Conservation (phyloP, 2,888 invertebrate species). For the Diachrysia chrysitis region DNA sequence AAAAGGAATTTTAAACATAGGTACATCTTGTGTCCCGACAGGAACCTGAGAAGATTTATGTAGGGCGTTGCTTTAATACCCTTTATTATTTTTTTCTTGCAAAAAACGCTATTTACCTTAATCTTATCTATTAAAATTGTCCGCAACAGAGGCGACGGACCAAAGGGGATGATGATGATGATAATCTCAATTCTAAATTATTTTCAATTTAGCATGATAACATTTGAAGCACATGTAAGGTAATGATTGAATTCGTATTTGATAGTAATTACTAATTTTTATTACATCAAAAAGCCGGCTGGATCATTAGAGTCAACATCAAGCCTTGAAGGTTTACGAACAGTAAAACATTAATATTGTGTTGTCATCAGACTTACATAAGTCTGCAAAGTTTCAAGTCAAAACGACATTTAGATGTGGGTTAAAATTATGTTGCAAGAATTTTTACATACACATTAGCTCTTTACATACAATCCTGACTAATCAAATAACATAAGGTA, state of each 20-base stretch:
- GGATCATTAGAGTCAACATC: not conserved
- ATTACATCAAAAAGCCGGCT: not conserved
- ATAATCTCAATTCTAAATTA: not conserved
- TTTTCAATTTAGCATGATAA: not conserved
- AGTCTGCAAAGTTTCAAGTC: slow-evolving; percentile 8
- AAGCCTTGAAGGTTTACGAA: slow-evolving; percentile 7
- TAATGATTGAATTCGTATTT: no score
- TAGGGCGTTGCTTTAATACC: no score
- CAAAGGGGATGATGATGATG: not conserved
- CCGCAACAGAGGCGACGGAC: no score
- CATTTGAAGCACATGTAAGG: not conserved
- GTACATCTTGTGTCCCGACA: not conserved
- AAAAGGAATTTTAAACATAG: not conserved
- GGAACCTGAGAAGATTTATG: not conserved
- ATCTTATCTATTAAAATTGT: no score
- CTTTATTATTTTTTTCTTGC: no score
- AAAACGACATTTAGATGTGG: slow-evolving; percentile 6
- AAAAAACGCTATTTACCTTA: no score
- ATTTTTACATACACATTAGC: not conserved
- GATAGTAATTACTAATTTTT: not conserved
- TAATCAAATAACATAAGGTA: slow-evolving; percentile 19
- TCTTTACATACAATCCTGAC: not conserved
- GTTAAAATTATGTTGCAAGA: slow-evolving; percentile 6
- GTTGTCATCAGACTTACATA: slow-evolving; percentile 7
- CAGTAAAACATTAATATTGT: slow-evolving; percentile 6